These are phyloP conservation scores for Aepyceros melampus DNA, from an alignment of 2,113 vertebrate species.

Conservation along the genomic window DNA sequence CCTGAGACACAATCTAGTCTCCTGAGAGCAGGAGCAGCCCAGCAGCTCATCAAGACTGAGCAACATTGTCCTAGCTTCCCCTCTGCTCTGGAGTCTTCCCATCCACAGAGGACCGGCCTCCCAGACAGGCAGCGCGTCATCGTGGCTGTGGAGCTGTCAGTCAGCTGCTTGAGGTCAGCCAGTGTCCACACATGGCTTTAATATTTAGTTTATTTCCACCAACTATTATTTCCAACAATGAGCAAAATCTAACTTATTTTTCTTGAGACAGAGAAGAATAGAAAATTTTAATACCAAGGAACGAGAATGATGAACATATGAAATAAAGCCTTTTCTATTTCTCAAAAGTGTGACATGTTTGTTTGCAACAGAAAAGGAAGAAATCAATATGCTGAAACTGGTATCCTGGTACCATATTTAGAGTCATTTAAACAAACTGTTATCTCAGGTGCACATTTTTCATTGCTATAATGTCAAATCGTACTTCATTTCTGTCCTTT, in stretches of 20 bases:
- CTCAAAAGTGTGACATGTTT: background rate
- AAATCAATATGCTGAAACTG: background rate
- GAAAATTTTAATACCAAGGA: background rate
- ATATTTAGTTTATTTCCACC: background rate
- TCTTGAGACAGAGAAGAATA: background rate
- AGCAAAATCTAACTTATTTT: background rate
- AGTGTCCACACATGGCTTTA: background rate
- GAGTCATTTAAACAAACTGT: background rate
- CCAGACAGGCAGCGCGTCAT: fast-evolving
- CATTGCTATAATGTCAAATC: background rate
- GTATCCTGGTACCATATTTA: background rate
- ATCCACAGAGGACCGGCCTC: fast-evolving
- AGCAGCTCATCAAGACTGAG: background rate
- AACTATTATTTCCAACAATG: background rate
- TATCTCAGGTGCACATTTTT: background rate
- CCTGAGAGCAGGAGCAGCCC: background rate
- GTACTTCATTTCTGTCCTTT: background rate
- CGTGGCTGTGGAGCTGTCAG: background rate
- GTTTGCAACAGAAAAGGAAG: background rate
- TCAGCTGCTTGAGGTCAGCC: background rate
- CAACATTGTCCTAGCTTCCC: background rate
- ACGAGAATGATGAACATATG: background rate
- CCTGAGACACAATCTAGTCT: background rate
- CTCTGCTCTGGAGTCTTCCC: background rate
- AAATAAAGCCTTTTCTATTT: background rate